Conservation (phyloP, 1,140 invertebrate genomes). For the Pollicipes pollicipes region DNA sequence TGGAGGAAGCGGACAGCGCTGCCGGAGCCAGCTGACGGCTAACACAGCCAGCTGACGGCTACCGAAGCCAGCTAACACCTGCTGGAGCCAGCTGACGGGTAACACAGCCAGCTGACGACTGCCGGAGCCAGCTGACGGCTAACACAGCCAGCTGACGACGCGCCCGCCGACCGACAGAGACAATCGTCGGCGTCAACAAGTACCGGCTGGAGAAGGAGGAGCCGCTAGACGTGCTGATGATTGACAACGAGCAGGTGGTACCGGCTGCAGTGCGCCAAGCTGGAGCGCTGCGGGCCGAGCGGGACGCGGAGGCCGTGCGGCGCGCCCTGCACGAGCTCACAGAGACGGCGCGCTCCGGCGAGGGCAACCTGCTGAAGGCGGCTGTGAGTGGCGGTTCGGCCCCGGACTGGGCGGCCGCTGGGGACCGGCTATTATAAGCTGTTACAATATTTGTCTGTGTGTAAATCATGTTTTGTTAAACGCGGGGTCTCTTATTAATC, state of each 20-base stretch:
- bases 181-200: conserved; percentile 49
- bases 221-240: conserved; percentile 36
- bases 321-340: conserved; percentile 30
- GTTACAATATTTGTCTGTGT: too few relatives aligned
- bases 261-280: conserved; percentile 34
- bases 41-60: too few relatives aligned
- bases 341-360: conserved; percentile 27
- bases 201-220: conserved; percentile 32
- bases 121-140: not conserved
- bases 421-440: too few relatives aligned
- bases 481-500: too few relatives aligned
- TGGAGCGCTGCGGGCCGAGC: conserved; percentile 23
- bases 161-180: conserved; percentile 28
- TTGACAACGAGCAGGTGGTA: conserved; percentile 42
- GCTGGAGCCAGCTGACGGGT: too few relatives aligned
- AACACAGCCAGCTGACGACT: too few relatives aligned
- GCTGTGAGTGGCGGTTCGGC: conserved; percentile 24
- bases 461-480: too few relatives aligned
- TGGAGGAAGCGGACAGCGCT: too few relatives aligned
- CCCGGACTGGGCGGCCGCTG: too few relatives aligned
- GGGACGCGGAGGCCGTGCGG: conserved; percentile 23
- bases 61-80: too few relatives aligned
- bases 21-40: too few relatives aligned
- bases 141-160: too few relatives aligned
- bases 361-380: conserved; percentile 36